Percentiles rank a stretch among this genome's conserved stretches.
These are phyloP conservation scores for Chromoteleia sp. DNA, from an alignment of 2,888 invertebrate species.

Conservation along the genomic window DNA sequence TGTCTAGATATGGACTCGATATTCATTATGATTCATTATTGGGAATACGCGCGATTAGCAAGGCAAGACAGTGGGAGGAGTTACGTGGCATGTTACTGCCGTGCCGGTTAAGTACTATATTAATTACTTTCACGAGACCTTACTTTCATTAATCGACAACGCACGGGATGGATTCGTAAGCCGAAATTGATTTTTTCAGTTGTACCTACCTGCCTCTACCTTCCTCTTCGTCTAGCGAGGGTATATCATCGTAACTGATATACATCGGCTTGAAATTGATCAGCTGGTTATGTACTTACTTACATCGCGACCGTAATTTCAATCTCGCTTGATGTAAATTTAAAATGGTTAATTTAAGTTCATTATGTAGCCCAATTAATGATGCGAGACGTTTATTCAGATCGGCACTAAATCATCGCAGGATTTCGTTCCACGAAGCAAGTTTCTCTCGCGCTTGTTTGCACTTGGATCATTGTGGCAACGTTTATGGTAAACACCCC, in stretches of 20 bases:
- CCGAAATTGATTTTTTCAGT: constrained; percentile 41
- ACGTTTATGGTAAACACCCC: constrained; percentile 27
- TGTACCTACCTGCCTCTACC: not conserved
- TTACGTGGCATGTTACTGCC: constrained; percentile 72
- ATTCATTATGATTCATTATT: constrained; percentile 66
- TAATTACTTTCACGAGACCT: constrained; percentile 75
- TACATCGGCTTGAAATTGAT: not conserved
- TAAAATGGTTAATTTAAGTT: constrained; percentile 1
- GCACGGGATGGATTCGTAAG: constrained; percentile 1
- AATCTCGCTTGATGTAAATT: constrained; percentile 7
- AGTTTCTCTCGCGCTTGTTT: constrained; percentile 33
- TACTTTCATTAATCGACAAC: constrained; percentile 58
- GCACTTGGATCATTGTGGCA: constrained; percentile 31
- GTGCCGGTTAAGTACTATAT: constrained; percentile 76
- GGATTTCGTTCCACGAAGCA: not conserved
- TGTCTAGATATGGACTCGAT: constrained; percentile 38
- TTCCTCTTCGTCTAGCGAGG: not conserved
- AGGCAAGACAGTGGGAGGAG: constrained; percentile 71
- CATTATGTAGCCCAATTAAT: constrained; percentile 9
- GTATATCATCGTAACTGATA: not conserved
- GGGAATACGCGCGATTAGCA: constrained; percentile 58
- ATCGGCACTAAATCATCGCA: constrained; percentile 15
- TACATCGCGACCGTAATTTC: not conserved
- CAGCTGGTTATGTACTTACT: not conserved
- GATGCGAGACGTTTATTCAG: not conserved